Evolutionary conservation across 2,888 invertebrate species (phyloP).

Genomic region (Notodonta dromedarius): DNA sequence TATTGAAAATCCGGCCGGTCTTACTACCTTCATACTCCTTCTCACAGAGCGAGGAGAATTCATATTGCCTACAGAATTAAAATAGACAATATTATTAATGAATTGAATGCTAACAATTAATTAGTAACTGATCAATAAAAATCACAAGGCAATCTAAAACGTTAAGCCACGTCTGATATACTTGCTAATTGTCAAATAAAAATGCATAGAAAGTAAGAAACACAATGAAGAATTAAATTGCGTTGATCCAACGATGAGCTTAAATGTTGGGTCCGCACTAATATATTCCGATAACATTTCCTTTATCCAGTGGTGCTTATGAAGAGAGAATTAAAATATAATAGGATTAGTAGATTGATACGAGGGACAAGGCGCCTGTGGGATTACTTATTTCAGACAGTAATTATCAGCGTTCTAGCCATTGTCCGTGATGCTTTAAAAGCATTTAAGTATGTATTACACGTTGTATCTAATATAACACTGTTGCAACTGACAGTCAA

Average conservation of each 20-base stretch:
- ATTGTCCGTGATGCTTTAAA: conserved; percentile 16
- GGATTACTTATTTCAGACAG: conserved; percentile 49
- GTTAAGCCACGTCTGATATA: not conserved
- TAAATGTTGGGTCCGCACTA: conserved; percentile 13
- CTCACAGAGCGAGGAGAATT: too few species aligned
- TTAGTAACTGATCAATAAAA: not conserved
- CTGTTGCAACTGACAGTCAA: not conserved
- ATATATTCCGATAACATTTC: conserved; percentile 35
- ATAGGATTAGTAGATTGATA: conserved; percentile 46
- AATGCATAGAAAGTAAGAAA: not conserved
- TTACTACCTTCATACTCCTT: too few species aligned
- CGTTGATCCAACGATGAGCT: conserved; percentile 33
- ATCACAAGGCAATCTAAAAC: not conserved
- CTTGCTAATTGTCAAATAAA: not conserved
- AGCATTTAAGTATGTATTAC: not conserved
- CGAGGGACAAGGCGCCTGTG: conserved; percentile 33
- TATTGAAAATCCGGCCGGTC: too few species aligned
- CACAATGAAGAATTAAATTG: conserved; percentile 16
- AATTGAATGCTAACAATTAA: not conserved
- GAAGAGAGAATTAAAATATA: conserved; percentile 40
- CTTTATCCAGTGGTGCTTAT: conserved; percentile 15
- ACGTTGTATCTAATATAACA: not conserved
- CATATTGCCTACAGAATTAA: too few species aligned
- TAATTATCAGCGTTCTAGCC: conserved; percentile 45
- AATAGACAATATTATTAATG: too few species aligned